Evolutionary conservation across 2,888 invertebrate species (phyloP), one percentile per base, ranked within the genome.

Genomic region (Agelastica alni): DNA sequence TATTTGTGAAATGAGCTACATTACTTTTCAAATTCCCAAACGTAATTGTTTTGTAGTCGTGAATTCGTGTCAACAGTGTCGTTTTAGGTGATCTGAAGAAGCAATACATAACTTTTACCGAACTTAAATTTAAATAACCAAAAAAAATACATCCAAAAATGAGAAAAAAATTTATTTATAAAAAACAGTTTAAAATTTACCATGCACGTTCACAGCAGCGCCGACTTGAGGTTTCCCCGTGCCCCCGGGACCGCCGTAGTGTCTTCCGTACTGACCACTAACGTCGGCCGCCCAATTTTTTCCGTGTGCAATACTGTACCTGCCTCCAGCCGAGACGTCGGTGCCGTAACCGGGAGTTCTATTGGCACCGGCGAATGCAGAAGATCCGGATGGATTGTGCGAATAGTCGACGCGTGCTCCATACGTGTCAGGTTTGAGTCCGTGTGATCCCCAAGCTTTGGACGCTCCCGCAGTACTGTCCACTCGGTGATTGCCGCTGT

Each of bases 171-270:
- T 26, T 7, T 9, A 26, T 3, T n/a, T 7, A 3, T 26, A 2
- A 26, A 2, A 7, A 7, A 26, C 9, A 0, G 2, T 26, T 46
- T 32, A 59, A 41, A 57, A 57, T 41, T 14, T 48, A 28, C 55
- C 60, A 12, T 49, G 18, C 2, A 49, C 59, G 10, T 51, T 45
- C 28, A 59, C 13, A n/a, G 48, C 47, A 16, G 53, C 59, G 10
- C 57, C 60, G 18, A 46, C 51, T 26, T 65, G 51, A 1, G 68
- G 64, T 7, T 46, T 53, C 10, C 66, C 56, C 14, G 61, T 67
- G 5, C 68, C 70, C 34, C 61, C 53, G 2, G 62, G 56, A n/a
- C 67, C 67, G 18, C 68, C 68, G 54, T 51, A 66, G 51, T 68
- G 67, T 44, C 67, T 62, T 5, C 52, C 53, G 34, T 70, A 70